A percentile compares a stretch with the other conserved stretches of the same genome.
phyloP scores from a whole-genome alignment of 2,113 vertebrate species.

The Spheniscus mendiculus region DNA sequence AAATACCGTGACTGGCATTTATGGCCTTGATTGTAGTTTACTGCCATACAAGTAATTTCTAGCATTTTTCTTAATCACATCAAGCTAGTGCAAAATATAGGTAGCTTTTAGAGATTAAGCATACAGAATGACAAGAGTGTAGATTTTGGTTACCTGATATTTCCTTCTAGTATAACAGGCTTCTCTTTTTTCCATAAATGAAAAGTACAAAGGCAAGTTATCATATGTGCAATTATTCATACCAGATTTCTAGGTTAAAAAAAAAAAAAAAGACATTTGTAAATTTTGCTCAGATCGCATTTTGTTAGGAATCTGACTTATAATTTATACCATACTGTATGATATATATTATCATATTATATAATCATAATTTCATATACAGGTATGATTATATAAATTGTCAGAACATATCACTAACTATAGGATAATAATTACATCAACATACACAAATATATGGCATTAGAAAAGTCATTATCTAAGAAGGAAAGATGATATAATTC shows the following conservation, averaged over 20 bases:
- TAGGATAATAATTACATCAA: slow-evolving; percentile 49
- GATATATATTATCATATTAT: slow-evolving; percentile 64
- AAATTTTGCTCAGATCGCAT: slow-evolving; percentile 50
- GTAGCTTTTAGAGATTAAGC: slow-evolving; percentile 67
- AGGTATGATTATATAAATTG: slow-evolving; percentile 58
- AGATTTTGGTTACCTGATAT: slow-evolving; percentile 31
- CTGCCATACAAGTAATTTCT: slow-evolving; percentile 75
- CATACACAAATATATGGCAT: slow-evolving; percentile 39
- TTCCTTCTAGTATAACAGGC: slow-evolving; percentile 59
- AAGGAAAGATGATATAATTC: slow-evolving; percentile 38
- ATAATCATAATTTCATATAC: slow-evolving; percentile 57
- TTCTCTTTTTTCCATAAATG: slow-evolving; percentile 62
- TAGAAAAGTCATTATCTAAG: slow-evolving; percentile 62
- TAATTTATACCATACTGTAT: slow-evolving; percentile 62
- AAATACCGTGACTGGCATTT: slow-evolving; percentile 79
- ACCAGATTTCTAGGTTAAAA: slow-evolving; percentile 41
- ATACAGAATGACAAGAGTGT: slow-evolving; percentile 58
- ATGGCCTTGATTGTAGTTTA: slow-evolving; percentile 75
- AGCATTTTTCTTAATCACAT: slow-evolving; percentile 74
- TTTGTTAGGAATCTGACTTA: slow-evolving; percentile 11
- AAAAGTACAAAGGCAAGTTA: slow-evolving; percentile 64
- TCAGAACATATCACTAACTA: slow-evolving; percentile 28
- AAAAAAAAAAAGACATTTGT: slow-evolving; percentile 35
- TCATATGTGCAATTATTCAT: slow-evolving; percentile 44
- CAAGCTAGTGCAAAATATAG: slow-evolving; percentile 76